phyloP scores from a whole-genome alignment of 1,140 invertebrate genomes.

The Mizuhopecten yessoensis region DNA sequence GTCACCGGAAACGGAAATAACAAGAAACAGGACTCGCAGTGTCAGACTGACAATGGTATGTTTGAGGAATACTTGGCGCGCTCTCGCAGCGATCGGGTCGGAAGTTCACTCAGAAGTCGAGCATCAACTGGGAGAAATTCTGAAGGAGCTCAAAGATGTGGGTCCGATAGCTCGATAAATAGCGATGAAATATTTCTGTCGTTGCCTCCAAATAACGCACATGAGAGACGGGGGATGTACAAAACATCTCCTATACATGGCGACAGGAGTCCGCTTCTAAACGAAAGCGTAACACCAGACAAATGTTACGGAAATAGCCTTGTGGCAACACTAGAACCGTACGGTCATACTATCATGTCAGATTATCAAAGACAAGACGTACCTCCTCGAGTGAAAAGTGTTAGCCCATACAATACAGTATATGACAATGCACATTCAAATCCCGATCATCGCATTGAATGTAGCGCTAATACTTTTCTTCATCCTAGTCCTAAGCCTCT shows the following conservation, averaged over 20 bases:
- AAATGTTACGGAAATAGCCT: conserved; percentile 14
- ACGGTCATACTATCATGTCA: neutral
- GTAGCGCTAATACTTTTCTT: neutral
- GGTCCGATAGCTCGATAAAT: conserved; percentile 60
- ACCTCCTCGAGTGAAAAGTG: neutral
- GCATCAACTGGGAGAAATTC: conserved; percentile 4
- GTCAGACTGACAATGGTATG: conserved; percentile 66
- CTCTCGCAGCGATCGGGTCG: conserved; percentile 33
- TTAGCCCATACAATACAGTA: neutral
- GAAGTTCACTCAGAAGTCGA: conserved; percentile 25
- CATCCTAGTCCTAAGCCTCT: neutral
- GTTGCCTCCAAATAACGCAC: conserved; percentile 49
- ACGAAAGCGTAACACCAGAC: neutral
- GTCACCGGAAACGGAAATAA: conserved; percentile 42
- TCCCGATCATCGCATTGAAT: neutral
- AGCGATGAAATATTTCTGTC: conserved; percentile 65
- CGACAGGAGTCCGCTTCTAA: conserved; percentile 58
- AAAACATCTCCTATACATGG: conserved; percentile 48
- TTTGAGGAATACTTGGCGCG: conserved; percentile 48
- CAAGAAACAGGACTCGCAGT: conserved; percentile 63
- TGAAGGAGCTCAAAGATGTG: conserved; percentile 41
- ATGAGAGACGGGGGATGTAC: conserved; percentile 56
- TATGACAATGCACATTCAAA: conserved; percentile 18
- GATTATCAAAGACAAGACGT: conserved; percentile 2
- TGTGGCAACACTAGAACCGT: neutral